phyloP scores from a whole-genome alignment of 1,140 invertebrate species.

The Gonatopus flavifemur region DNA sequence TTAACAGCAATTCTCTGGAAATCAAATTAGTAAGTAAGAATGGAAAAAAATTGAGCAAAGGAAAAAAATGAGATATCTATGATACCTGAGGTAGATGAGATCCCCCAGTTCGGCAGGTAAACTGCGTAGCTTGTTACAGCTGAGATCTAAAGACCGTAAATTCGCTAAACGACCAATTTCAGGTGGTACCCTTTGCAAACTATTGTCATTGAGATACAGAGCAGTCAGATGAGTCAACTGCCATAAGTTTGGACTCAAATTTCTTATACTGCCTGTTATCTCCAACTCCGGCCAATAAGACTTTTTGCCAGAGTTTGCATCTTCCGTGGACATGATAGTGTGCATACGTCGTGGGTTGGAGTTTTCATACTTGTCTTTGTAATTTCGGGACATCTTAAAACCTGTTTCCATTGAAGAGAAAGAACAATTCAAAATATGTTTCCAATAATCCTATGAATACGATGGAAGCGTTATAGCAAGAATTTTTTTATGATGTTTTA shows the following conservation, averaged over 20 bases:
- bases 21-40: slow-evolving; percentile 18
- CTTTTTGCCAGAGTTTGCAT: slow-evolving; percentile 87
- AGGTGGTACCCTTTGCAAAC: slow-evolving; percentile 80
- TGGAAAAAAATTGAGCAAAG: neutral
- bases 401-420: slow-evolving; percentile 39
- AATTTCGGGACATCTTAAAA: slow-evolving; percentile 66
- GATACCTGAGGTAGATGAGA: slow-evolving; percentile 84
- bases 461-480: no score
- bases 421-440: no score
- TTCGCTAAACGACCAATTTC: slow-evolving; percentile 84
- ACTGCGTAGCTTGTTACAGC: slow-evolving; percentile 89
- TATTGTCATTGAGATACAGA: slow-evolving; percentile 94
- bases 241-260: slow-evolving; percentile 88
- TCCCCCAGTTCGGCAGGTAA: slow-evolving; percentile 95
- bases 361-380: slow-evolving; percentile 73
- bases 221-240: slow-evolving; percentile 87
- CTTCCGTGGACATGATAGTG: slow-evolving; percentile 90
- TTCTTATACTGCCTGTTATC: slow-evolving; percentile 86
- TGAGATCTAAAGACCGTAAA: slow-evolving; percentile 87
- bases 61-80: slow-evolving; percentile 14
- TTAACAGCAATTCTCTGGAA: slow-evolving; percentile 88
- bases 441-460: no score
- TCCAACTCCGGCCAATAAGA: slow-evolving; percentile 76
- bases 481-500: no score
- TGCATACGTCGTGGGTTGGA: slow-evolving; percentile 75